Evolutionary conservation across 2,888 invertebrate species (phyloP).

Genomic region (Agrotis ipsilon): DNA sequence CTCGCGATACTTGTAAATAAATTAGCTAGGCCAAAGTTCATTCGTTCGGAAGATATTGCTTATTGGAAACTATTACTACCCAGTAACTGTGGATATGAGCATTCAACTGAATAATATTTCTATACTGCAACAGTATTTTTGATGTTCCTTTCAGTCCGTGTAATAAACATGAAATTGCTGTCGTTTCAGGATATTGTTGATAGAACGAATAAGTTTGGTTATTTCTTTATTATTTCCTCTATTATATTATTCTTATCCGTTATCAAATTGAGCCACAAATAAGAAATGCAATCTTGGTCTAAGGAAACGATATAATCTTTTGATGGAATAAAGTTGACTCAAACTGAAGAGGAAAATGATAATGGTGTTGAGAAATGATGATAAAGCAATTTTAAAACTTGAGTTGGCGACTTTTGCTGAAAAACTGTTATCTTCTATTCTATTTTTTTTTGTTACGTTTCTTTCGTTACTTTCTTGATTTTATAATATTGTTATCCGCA

Average conservation of each 20-base stretch:
- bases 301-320: slow-evolving; percentile 18
- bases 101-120: slow-evolving; percentile 73
- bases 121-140: slow-evolving; percentile 66
- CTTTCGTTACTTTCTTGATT: neutral
- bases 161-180: slow-evolving; percentile 59
- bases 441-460: too few relatives aligned
- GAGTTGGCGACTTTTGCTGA: neutral
- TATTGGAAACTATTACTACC: slow-evolving; percentile 81
- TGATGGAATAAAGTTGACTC: slow-evolving; percentile 17
- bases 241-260: slow-evolving; percentile 42
- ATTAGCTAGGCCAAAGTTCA: slow-evolving; percentile 72
- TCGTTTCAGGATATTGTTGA: slow-evolving; percentile 50
- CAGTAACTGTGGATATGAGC: slow-evolving; percentile 70
- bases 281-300: slow-evolving; percentile 27
- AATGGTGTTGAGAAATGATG: neutral
- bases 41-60: slow-evolving; percentile 81
- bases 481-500: too few relatives aligned
- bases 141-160: slow-evolving; percentile 49
- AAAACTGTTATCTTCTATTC: neutral
- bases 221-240: slow-evolving; percentile 22
- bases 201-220: slow-evolving; percentile 37
- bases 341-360: slow-evolving; percentile 1
- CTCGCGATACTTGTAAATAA: slow-evolving; percentile 73
- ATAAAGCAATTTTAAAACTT: slow-evolving; percentile 6
- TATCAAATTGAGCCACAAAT: slow-evolving; percentile 36